These are phyloP conservation scores for Phylloscopus whistleri DNA, from an alignment of 2,113 vertebrate species.

Conservation along the genomic window DNA sequence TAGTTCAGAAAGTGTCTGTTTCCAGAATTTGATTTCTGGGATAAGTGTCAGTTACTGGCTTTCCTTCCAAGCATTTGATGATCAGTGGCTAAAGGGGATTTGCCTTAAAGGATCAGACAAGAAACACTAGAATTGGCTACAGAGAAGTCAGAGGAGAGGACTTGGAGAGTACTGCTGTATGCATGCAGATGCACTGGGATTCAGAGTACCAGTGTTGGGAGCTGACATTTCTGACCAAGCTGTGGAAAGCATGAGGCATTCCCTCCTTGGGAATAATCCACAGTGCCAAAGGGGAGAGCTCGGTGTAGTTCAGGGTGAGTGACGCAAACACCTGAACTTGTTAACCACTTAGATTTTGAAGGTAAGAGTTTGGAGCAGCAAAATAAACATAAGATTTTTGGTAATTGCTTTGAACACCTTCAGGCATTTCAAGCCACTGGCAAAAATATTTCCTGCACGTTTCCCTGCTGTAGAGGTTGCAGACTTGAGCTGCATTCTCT, in stretches of 20 bases:
- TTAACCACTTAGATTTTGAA: neutral
- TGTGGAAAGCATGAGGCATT: neutral
- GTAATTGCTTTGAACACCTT: neutral
- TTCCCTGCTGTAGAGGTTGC: neutral
- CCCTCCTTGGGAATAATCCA: neutral
- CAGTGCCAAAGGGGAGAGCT: neutral
- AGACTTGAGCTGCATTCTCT: neutral
- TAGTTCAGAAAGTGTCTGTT: neutral
- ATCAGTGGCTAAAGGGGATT: constrained; percentile 15
- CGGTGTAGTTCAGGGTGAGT: neutral
- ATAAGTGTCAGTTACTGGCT: neutral
- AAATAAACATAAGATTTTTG: neutral
- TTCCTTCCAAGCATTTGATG: neutral
- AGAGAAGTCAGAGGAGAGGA: neutral
- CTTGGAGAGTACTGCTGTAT: fast-evolving
- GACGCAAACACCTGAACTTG: neutral
- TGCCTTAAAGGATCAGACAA: neutral
- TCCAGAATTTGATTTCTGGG: neutral
- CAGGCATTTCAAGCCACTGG: neutral
- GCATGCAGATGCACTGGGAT: neutral
- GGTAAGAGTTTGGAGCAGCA: neutral
- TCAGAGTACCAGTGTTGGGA: neutral
- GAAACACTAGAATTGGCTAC: neutral
- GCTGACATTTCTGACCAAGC: neutral
- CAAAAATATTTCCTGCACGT: neutral